Evolutionary conservation across 2,797 vertebrate genomes (phyloP), one percentile per base, ranked within the genome.

Genomic region (Chaunax sp.): DNA sequence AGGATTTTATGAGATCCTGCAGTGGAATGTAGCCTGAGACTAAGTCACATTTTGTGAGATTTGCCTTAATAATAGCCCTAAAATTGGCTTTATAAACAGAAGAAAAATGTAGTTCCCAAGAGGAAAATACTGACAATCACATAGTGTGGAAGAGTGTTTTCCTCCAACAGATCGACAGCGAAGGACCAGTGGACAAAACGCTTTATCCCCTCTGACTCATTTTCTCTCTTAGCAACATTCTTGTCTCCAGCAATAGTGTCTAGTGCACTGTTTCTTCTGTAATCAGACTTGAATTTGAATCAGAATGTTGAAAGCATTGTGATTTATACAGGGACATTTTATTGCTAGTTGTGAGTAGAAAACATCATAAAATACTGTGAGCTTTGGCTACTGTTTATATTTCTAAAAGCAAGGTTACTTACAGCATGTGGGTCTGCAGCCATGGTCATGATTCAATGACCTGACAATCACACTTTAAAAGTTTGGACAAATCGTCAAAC

Each of bases 81-180:
- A 78, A 84, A 83, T 56, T 77, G 7, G 37, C 64, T 86, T 87
- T 62, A 79, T 58, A 78, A 77, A 75, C 53, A 77, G 8, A 57
- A 70, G n/a, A 69, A 65, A 63, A 75, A 73, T 44, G 58, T 64
- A 22, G 54, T n/a, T 69, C 72, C 66, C 64, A 1, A 7, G 63
- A 77, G 77, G 65, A 59, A 68, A 57, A 2, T 18, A 62, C 49
- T 50, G 46, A 77, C 58, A 76, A 66, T 67, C 37, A 59, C 43
- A 63, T 45, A 60, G 51, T 5, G 20, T 16, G 30, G 40, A 49
- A 23, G 20, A 59, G 15, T 28, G 64, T 44, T 77, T 55, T 69
- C 37, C 47, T 63, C 50, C 37, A 46, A 53, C 45, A 69, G 50
- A 68, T 71, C 20, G 67, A 43, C 64, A 63, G 38, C 50, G 63